Evolutionary conservation across 2,113 vertebrate species (phyloP).

Genomic region (Anoura caudifer): DNA sequence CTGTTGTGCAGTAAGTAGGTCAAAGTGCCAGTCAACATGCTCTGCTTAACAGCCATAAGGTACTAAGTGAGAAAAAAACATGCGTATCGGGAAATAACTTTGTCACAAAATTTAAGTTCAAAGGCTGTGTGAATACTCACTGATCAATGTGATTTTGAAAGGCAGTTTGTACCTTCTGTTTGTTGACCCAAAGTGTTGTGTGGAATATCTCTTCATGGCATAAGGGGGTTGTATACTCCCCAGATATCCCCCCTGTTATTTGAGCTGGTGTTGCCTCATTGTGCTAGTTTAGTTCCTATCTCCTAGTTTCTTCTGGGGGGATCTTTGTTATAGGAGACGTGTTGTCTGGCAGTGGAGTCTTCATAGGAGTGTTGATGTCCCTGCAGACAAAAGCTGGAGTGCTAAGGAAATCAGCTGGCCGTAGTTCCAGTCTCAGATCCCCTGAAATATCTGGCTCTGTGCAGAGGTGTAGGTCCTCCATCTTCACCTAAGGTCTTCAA

Average conservation of each 20-base stretch:
- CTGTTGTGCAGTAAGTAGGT: neutral
- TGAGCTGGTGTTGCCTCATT: neutral
- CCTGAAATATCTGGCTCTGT: neutral
- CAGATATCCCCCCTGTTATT: neutral
- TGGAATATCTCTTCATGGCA: neutral
- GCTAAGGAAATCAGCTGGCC: neutral
- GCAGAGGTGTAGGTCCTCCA: neutral
- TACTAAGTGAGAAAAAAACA: neutral
- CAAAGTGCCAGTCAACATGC: neutral
- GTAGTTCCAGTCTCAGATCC: neutral
- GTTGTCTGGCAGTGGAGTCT: neutral
- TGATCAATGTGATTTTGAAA: slow-evolving; percentile 38
- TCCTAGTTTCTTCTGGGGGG: neutral
- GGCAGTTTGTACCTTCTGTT: neutral
- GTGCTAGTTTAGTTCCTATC: neutral
- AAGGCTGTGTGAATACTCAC: neutral
- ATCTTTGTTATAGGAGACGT: neutral
- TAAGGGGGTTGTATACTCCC: neutral
- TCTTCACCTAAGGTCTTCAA: neutral
- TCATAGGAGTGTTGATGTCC: neutral
- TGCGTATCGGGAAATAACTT: neutral
- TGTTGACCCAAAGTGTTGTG: neutral
- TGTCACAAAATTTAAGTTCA: neutral
- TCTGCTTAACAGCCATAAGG: neutral
- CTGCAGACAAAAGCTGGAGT: neutral